Evolutionary conservation across 1,140 invertebrate species (phyloP).

Genomic region (Megalopta genalis): DNA sequence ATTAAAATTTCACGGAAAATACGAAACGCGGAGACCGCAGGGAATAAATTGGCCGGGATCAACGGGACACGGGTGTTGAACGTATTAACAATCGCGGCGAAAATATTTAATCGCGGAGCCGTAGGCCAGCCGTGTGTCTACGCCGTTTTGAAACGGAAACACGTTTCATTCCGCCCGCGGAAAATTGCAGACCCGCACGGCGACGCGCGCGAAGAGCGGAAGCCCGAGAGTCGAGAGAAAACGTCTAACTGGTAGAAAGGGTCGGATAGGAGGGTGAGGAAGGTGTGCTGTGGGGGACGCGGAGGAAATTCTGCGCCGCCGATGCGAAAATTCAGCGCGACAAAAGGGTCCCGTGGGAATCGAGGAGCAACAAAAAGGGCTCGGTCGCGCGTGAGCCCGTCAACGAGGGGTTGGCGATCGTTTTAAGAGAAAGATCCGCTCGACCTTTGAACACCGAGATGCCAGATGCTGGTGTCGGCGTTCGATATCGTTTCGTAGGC

Average conservation of each 20-base stretch:
- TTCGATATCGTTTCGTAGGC: constrained; percentile 14
- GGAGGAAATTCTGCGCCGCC: constrained; percentile 23
- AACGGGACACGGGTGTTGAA: neutral
- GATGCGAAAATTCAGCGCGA: constrained; percentile 27
- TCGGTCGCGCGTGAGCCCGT: constrained; percentile 29
- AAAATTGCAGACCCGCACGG: constrained; percentile 13
- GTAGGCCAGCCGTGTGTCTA: neutral
- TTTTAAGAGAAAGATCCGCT: constrained; percentile 29
- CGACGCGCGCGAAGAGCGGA: neutral
- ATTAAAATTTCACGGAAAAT: no score
- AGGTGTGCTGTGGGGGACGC: neutral
- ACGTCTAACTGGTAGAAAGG: constrained; percentile 33
- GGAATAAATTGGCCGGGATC: neutral
- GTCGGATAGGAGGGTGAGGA: neutral
- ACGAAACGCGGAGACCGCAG: neutral
- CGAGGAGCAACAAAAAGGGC: constrained; percentile 26
- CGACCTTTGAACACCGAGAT: constrained; percentile 27
- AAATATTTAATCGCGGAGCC: neutral
- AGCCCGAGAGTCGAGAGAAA: constrained; percentile 5
- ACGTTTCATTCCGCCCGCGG: constrained; percentile 30
- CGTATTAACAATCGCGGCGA: neutral
- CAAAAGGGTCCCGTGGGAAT: constrained; percentile 20
- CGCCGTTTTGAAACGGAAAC: neutral
- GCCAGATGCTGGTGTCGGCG: constrained; percentile 14
- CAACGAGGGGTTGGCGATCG: constrained; percentile 33